Evolutionary conservation across 2,113 vertebrate species (phyloP), one percentile per base, ranked within the genome.

Genomic region (Cavia porcellus): DNA sequence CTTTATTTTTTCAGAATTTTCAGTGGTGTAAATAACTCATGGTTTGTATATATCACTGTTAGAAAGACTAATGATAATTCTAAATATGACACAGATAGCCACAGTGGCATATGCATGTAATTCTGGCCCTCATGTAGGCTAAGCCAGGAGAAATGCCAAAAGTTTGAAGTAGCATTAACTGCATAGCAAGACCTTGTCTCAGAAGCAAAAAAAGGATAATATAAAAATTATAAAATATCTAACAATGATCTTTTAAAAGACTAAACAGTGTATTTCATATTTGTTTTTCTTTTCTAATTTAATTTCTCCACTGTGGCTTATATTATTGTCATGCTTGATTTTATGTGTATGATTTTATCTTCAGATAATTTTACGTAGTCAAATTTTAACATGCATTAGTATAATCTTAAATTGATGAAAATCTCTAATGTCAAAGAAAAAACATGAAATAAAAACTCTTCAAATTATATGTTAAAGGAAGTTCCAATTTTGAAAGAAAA

Each of bases 321-420:
- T 79, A 52, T 88, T 82, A 70, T 77, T 77, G 61, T 11, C 87
- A 19, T 64, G 19, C 25, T 74, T 90, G 0, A 11, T 80, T 93
- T 89, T 62, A 90, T 70, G 45, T n/a, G 7, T 82, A 32, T 38
- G 3, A 85, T 55, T 96, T 92, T 75, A 86, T 10, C 17, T 79
- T 94, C 15, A 92, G 72, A 7, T 45, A 55, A 52, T 45, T 45
- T 92, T 22, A 50, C 10, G 35, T 62, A 95, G n/a, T 0, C 0
- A 14, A 22, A 47, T 86, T 92, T 96, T 75, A 45, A 50, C 83
- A 72, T 86, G 72, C 89, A 59, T 74, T 59, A 57, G 82, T 35
- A 92, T 32, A 86, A 64, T 55, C 93, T 89, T 47, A 96, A 97
- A 62, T 77, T 17, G 35, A 84, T 77, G 66, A 96, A 88, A 92